phyloP scores from a whole-genome alignment of 1,140 invertebrate species.

The Zeugodacus cucurbitae region DNA sequence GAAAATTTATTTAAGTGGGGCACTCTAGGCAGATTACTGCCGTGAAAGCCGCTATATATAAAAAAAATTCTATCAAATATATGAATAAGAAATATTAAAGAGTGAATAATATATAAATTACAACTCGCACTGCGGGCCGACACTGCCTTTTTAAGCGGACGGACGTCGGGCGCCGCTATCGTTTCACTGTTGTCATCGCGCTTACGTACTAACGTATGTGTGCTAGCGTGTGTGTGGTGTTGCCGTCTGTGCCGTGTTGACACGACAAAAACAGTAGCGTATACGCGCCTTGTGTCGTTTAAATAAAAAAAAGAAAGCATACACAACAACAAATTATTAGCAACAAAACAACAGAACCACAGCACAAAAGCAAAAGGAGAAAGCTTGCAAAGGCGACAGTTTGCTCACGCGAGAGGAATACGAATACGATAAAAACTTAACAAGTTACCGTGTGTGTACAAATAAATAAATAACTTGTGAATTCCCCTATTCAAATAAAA shows the following conservation, averaged over 20 bases:
- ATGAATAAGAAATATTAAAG: background rate
- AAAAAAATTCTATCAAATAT: background rate
- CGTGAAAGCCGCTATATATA: background rate
- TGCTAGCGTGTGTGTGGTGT: background rate
- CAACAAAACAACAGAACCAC: conserved; percentile 31
- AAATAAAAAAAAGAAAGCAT: background rate
- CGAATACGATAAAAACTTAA: no score
- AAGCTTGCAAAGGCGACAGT: background rate
- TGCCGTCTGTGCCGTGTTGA: background rate
- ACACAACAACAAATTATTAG: conserved; percentile 33
- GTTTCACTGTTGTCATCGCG: background rate
- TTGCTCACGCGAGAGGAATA: conserved; percentile 8
- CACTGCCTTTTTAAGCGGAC: background rate
- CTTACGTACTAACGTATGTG: background rate
- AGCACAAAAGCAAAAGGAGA: conserved; percentile 21
- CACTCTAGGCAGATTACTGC: background rate
- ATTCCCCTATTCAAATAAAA: background rate
- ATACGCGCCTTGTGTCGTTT: background rate
- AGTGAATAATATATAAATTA: background rate
- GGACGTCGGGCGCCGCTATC: background rate
- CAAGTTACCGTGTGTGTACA: background rate
- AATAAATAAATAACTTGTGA: background rate
- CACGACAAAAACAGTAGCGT: background rate
- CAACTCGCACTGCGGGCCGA: background rate
- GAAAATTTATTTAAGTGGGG: background rate